phyloP scores from a whole-genome alignment of 2,113 vertebrate species.

The Halcyon malimbica region DNA sequence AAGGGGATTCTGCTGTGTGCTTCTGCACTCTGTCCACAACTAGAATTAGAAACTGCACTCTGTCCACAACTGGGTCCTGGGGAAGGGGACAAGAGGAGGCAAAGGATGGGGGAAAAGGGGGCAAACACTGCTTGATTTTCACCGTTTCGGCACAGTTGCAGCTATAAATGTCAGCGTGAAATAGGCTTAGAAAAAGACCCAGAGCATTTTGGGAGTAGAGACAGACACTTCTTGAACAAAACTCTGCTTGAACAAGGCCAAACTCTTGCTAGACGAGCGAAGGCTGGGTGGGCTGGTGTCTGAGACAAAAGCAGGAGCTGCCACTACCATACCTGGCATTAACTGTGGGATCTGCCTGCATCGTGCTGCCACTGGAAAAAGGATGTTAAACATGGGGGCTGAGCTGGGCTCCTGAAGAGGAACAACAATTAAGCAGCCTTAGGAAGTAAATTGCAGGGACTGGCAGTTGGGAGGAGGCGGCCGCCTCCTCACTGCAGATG shows the following conservation, averaged over 20 bases:
- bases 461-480: constrained; percentile 7
- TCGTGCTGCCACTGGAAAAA: neutral
- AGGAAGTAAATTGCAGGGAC: constrained; percentile 17
- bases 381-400: constrained; percentile 23
- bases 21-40: neutral
- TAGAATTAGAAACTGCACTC: no score
- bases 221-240: neutral
- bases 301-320: neutral
- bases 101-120: neutral
- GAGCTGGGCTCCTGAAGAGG: neutral
- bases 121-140: neutral
- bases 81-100: neutral
- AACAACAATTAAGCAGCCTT: constrained; percentile 25
- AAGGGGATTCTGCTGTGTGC: neutral
- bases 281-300: constrained; percentile 8
- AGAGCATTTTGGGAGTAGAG: neutral
- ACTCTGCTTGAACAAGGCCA: neutral
- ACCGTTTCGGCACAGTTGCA: neutral
- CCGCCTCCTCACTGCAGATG: neutral
- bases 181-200: constrained; percentile 8
- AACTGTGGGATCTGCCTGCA: neutral
- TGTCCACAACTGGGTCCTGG: neutral
- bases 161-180: neutral
- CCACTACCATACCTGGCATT: neutral
- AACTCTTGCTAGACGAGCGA: neutral